Evolutionary conservation across 2,797 vertebrate genomes (phyloP).

Genomic region (Enteromius mattozi): DNA sequence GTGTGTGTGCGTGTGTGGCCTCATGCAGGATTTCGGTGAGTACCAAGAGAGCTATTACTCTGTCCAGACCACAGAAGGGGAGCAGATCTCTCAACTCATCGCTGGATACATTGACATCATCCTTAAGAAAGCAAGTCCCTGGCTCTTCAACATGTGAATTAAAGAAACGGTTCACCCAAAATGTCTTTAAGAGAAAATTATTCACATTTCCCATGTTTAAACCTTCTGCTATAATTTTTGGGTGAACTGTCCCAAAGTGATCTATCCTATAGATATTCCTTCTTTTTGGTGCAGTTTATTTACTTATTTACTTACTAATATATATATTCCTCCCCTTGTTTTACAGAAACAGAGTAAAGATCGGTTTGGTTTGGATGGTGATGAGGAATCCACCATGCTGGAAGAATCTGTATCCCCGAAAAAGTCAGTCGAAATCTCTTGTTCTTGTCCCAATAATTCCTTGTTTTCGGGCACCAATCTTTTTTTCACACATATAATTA

Average conservation of each 20-base stretch:
- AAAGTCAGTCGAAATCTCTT: slow-evolving; percentile 78
- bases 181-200: background rate
- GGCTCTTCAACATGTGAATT: background rate
- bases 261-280: background rate
- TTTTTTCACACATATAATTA: background rate
- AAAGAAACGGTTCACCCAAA: slow-evolving; percentile 11
- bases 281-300: background rate
- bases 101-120: slow-evolving; percentile 99
- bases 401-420: slow-evolving; percentile 98
- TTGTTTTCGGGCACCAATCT: background rate
- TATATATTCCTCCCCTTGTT: background rate
- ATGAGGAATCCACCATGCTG: slow-evolving; percentile 98
- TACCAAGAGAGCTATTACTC: slow-evolving; percentile 99
- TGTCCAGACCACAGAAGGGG: slow-evolving; percentile 96
- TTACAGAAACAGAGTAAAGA: slow-evolving; percentile 98
- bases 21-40: slow-evolving; percentile 93
- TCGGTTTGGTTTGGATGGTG: slow-evolving; percentile 95
- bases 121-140: slow-evolving; percentile 90
- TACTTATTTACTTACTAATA: background rate
- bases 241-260: background rate
- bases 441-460: background rate
- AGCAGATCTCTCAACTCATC: slow-evolving; percentile 98
- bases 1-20: slow-evolving; percentile 31
- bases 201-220: background rate
- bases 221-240: background rate